Conservation (phyloP, 2,113 vertebrate genomes). For the Saccopteryx leptura region DNA sequence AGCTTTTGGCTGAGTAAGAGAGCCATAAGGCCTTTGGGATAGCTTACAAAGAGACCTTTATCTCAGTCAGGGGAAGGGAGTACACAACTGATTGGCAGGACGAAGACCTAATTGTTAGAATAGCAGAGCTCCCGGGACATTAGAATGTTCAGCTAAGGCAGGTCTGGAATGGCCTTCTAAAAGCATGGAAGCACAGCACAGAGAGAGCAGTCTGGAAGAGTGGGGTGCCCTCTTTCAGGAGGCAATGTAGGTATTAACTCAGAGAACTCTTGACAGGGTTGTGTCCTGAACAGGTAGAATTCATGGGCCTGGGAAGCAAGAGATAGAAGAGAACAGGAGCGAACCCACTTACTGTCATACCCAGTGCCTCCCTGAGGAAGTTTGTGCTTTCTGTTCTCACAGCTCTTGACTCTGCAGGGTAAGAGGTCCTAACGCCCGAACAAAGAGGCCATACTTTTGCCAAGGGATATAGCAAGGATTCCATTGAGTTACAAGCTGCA, state of each 20-base stretch:
- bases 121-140: not conserved
- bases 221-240: not conserved
- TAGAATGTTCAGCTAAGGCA: conserved; percentile 10
- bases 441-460: not conserved
- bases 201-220: not conserved
- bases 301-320: not conserved
- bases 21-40: not conserved
- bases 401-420: not conserved
- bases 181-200: not conserved
- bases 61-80: conserved; percentile 39
- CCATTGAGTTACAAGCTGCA: conserved; percentile 6
- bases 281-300: not conserved
- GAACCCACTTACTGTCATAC: not conserved
- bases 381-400: conserved; percentile 18
- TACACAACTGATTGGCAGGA: conserved; percentile 28
- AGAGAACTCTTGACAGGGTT: not conserved
- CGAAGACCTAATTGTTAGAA: conserved; percentile 62
- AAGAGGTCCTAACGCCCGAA: not conserved
- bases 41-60: conserved; percentile 56
- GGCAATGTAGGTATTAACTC: not conserved
- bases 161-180: not conserved
- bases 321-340: not conserved
- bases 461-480: not conserved
- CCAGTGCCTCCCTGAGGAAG: not conserved
- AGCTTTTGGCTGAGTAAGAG: conserved; percentile 56